A percentile compares a stretch with the other conserved stretches of the same genome.
Conservation (phyloP, 2,797 vertebrate genomes). For the Alosa sapidissima region DNA sequence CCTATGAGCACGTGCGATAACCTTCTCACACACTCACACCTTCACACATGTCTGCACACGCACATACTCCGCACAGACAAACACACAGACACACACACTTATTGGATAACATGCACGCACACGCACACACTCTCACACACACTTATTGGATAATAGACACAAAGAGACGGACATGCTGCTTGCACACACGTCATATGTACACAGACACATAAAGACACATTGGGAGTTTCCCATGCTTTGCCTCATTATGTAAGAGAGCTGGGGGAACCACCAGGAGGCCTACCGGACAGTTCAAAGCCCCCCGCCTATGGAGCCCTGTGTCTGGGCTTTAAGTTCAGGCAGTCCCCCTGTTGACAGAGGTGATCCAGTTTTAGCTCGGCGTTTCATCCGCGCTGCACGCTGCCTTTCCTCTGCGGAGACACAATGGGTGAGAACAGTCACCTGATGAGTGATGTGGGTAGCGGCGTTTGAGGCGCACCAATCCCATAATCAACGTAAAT, state of each 20-base stretch:
- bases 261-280: not conserved
- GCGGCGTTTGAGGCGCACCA: not conserved
- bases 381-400: not conserved
- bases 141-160: not conserved
- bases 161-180: not conserved
- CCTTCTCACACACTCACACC: not conserved
- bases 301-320: not conserved
- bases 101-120: not conserved
- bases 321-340: not conserved
- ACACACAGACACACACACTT: not conserved
- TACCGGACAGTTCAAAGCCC: slow-evolving; percentile 3
- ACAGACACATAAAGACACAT: not conserved
- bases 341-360: slow-evolving; percentile 2
- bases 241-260: not conserved
- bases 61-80: not conserved
- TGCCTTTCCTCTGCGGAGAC: not conserved
- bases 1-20: not conserved
- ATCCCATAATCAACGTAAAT: slow-evolving; percentile 16
- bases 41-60: not conserved
- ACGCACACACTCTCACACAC: not conserved
- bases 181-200: not conserved
- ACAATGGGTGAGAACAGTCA: not conserved
- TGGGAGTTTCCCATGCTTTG: not conserved
- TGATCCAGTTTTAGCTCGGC: not conserved
- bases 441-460: not conserved